Percentiles rank a stretch among this genome's conserved stretches.
Evolutionary conservation across 1,140 invertebrate genomes (phyloP).

Genomic region (Zaprionus lachaisei): DNA sequence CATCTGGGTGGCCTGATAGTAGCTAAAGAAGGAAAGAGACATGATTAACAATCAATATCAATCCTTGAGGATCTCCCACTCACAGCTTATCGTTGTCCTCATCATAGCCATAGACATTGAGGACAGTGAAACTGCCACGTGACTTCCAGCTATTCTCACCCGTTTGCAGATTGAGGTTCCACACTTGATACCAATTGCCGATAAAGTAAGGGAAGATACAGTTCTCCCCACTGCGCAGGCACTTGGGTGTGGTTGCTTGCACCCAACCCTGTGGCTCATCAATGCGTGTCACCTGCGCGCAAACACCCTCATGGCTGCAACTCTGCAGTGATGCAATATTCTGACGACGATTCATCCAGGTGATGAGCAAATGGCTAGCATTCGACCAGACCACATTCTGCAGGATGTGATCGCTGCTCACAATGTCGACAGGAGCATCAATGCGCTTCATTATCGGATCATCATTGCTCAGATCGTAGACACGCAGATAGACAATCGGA

Average conservation of each 20-base stretch:
- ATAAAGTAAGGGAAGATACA: slow-evolving; percentile 76
- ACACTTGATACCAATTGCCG: slow-evolving; percentile 78
- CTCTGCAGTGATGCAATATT: slow-evolving; percentile 86
- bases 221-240: slow-evolving; percentile 50
- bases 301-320: slow-evolving; percentile 58
- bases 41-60: background rate
- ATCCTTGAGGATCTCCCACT: slow-evolving; percentile 28
- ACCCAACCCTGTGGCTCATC: slow-evolving; percentile 78
- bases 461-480: slow-evolving; percentile 87
- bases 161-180: slow-evolving; percentile 71
- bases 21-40: slow-evolving; percentile 43
- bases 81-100: slow-evolving; percentile 73
- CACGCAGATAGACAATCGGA: slow-evolving; percentile 89
- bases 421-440: slow-evolving; percentile 85
- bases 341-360: slow-evolving; percentile 95
- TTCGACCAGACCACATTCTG: slow-evolving; percentile 92
- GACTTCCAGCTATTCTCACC: slow-evolving; percentile 66
- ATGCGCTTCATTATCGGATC: slow-evolving; percentile 60
- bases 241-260: slow-evolving; percentile 60
- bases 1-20: slow-evolving; percentile 71
- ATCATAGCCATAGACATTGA: slow-evolving; percentile 70
- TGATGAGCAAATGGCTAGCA: slow-evolving; percentile 88
- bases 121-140: slow-evolving; percentile 68
- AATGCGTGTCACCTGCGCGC: slow-evolving; percentile 63
- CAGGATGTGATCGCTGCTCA: slow-evolving; percentile 85